Evolutionary conservation across 2,113 vertebrate species (phyloP).

Genomic region (Dascyllus trimaculatus): DNA sequence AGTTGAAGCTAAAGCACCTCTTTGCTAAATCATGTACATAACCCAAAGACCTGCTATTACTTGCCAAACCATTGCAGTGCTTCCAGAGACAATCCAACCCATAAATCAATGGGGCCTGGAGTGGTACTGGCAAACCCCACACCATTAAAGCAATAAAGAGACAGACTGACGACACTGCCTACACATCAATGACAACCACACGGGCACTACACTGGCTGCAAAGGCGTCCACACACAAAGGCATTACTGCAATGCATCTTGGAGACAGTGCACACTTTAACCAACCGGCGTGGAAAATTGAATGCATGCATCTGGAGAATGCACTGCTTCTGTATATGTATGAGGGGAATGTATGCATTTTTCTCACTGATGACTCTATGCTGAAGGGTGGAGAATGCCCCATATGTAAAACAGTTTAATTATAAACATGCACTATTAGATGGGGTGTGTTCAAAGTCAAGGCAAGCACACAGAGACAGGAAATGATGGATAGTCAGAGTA

Average conservation of each 20-base stretch:
- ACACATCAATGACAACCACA: conserved; percentile 65
- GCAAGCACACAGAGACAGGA: conserved; percentile 24
- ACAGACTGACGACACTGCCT: conserved; percentile 63
- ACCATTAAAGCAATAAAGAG: conserved; percentile 74
- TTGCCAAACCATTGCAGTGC: conserved; percentile 67
- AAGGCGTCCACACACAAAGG: conserved; percentile 35
- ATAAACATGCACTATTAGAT: conserved; percentile 23
- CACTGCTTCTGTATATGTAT: conserved; percentile 4
- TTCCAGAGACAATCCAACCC: conserved; percentile 66
- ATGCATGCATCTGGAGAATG: conserved; percentile 36
- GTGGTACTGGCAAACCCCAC: conserved; percentile 67
- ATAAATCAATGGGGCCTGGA: conserved; percentile 72
- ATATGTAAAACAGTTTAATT: conserved; percentile 42
- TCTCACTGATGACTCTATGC: conserved; percentile 31
- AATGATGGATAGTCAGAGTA: conserved; percentile 28
- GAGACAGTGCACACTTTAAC: conserved; percentile 27
- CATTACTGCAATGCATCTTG: conserved; percentile 45
- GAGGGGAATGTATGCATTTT: conserved; percentile 12
- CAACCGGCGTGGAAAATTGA: conserved; percentile 36
- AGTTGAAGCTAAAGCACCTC: conserved; percentile 60
- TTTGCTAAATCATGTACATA: conserved; percentile 70
- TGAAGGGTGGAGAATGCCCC: conserved; percentile 14
- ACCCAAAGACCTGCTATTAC: conserved; percentile 68
- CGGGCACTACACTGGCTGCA: conserved; percentile 38
- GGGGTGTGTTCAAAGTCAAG: conserved; percentile 43